Percentiles rank a stretch among this genome's conserved stretches.
Conservation (phyloP, 2,888 invertebrate genomes). For the Serrognathus titanus region DNA sequence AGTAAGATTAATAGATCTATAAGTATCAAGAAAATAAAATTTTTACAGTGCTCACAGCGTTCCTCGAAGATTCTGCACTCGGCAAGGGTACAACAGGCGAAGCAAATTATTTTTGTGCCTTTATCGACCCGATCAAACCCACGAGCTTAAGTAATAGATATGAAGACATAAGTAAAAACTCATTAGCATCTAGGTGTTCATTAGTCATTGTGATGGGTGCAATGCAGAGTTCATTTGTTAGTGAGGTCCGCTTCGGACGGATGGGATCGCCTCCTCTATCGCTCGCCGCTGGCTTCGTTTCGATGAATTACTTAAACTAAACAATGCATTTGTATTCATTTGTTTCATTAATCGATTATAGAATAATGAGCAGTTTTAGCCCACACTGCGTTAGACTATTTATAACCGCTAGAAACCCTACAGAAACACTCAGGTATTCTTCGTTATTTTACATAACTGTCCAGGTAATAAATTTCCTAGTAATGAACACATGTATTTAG, state of each 20-base stretch:
- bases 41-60: too few species aligned
- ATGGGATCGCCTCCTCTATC: slow-evolving; percentile 11
- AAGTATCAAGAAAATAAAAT: too few species aligned
- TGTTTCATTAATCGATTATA: slow-evolving; percentile 14
- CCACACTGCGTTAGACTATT: slow-evolving; percentile 1
- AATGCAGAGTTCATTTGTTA: slow-evolving; percentile 29
- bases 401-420: background rate
- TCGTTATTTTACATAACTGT: background rate
- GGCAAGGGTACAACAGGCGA: slow-evolving; percentile 12
- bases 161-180: slow-evolving; percentile 40
- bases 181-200: slow-evolving; percentile 34
- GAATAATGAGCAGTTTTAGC: slow-evolving; percentile 2
- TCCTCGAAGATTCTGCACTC: background rate
- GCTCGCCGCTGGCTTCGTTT: slow-evolving; percentile 14
- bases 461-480: background rate
- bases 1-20: too few species aligned
- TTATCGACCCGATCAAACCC: slow-evolving; percentile 17
- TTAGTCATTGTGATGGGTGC: slow-evolving; percentile 35
- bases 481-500: slow-evolving; percentile 1
- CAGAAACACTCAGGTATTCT: background rate
- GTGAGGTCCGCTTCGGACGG: slow-evolving; percentile 21
- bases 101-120: slow-evolving; percentile 20
- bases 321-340: slow-evolving; percentile 22
- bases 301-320: slow-evolving; percentile 24
- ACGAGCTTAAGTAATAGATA: slow-evolving; percentile 30